Percentiles rank a stretch among this genome's conserved stretches.
Conservation (phyloP, 2,797 vertebrate genomes). For the Sebastes goodei region DNA sequence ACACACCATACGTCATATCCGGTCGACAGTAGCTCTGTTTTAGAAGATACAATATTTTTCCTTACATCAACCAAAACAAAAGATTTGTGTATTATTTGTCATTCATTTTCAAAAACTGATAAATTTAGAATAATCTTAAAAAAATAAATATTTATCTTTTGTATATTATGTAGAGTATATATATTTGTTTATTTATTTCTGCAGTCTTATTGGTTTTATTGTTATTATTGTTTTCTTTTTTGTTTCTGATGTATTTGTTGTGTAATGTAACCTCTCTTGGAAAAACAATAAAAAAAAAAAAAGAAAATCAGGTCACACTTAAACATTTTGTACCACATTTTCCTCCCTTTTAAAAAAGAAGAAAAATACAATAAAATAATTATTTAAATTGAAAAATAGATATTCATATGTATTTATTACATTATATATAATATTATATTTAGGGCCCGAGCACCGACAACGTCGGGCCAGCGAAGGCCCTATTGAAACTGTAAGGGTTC, state of each 20-base stretch:
- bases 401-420: not conserved
- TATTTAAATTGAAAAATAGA: not conserved
- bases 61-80: not conserved
- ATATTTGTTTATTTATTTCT: too few relatives aligned
- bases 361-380: too few relatives aligned
- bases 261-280: too few relatives aligned
- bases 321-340: not conserved
- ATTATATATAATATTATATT: too few relatives aligned
- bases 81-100: not conserved
- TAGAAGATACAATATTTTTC: not conserved
- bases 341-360: not conserved
- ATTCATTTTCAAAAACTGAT: not conserved
- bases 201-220: too few relatives aligned
- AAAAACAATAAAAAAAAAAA: too few relatives aligned
- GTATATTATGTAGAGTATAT: not conserved
- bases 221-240: too few relatives aligned
- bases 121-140: not conserved
- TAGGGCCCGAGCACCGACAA: too few relatives aligned
- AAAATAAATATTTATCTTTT: not conserved
- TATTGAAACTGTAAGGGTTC: too few relatives aligned
- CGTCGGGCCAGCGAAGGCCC: too few relatives aligned
- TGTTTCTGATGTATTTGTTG: too few relatives aligned
- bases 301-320: too few relatives aligned
- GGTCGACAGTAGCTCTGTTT: not conserved
- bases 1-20: constrained; percentile 35